Evolutionary conservation across 2,888 invertebrate genomes (phyloP).

Genomic region (Cordylochernes scorpioides): DNA sequence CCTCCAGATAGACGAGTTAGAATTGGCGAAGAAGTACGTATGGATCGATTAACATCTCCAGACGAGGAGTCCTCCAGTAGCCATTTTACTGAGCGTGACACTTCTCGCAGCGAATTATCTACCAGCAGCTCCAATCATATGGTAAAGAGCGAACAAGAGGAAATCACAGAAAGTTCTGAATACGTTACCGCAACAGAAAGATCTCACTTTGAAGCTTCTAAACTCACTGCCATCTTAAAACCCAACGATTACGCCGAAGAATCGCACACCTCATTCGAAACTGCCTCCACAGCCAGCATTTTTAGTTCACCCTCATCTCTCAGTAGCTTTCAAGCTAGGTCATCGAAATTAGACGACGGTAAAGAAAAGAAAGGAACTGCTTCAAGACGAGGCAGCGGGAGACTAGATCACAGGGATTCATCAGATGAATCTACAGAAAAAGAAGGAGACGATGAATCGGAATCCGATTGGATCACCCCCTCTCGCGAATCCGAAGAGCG

Average conservation of each 20-base stretch:
- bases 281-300: constrained; percentile 2
- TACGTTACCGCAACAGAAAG: constrained; percentile 12
- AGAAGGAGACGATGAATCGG: constrained; percentile 7
- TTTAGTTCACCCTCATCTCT: constrained; percentile 11
- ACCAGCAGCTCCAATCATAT: constrained; percentile 8
- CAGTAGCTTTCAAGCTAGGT: constrained; percentile 2
- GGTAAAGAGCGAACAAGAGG: constrained; percentile 3
- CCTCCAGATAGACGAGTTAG: constrained; percentile 1
- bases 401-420: constrained; percentile 9
- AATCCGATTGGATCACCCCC: constrained; percentile 1
- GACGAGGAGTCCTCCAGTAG: constrained; percentile 17
- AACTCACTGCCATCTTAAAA: neutral
- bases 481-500: neutral
- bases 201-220: constrained; percentile 2
- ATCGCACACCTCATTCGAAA: constrained; percentile 9
- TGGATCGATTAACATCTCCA: constrained; percentile 15
- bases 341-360: too few relatives aligned
- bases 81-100: constrained; percentile 17
- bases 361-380: too few relatives aligned
- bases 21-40: neutral
- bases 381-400: too few relatives aligned
- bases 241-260: constrained; percentile 4
- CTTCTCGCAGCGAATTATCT: constrained; percentile 13
- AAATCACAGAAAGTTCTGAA: constrained; percentile 7
- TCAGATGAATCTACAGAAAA: constrained; percentile 13